Evolutionary conservation across 2,888 invertebrate species (phyloP), one percentile per base, ranked within the genome.

Genomic region (Tridacna gigas): DNA sequence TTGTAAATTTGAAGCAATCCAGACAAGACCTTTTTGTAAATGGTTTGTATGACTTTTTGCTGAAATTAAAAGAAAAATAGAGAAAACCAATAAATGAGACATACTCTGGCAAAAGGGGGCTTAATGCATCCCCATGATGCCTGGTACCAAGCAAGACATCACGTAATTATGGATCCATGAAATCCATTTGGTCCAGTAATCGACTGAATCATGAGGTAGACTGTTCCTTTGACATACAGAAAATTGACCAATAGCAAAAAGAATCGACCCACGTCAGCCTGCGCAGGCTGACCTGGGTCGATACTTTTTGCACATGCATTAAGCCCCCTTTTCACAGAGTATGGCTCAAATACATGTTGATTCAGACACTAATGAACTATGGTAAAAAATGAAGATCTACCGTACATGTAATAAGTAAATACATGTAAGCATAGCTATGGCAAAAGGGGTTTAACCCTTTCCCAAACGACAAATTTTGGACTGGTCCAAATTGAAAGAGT

Each of bases 11-110:
- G 26, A 71, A 71, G n/a, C 78, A 78, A 18, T 25, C 25, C n/a
- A 13, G 2, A 26, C 78, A 78, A 37, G 26, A 4, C 18, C 20
- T 26, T 20, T 37, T 12, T 25, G 61, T 47, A 26, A 28, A 78
- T 22, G 60, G 63, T 61, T 60, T 71, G 48, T 78, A 73, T 13
- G 77, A 77, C 22, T 26, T 37, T 60, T 78, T 78, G 26, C 78
- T 78, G 73, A 25, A 60, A 71, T 28, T 66, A 12, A 63, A 63
- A 63, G n/a, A n/a, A n/a, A 22, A 13, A 63, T 22, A 5, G 22
- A 25, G 12, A 13, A 25, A n/a, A 56, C 4, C 2, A 20, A 9
- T 20, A 20, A n/a, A n/a, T 18, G 4, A n/a, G 56, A 56, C 2
- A 1, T 20, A 18, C 18, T 56, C n/a, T n/a, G 1, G 56, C 56